These are phyloP conservation scores for Karalla daura DNA, from an alignment of 2,797 vertebrate genomes.

Conservation along the genomic window DNA sequence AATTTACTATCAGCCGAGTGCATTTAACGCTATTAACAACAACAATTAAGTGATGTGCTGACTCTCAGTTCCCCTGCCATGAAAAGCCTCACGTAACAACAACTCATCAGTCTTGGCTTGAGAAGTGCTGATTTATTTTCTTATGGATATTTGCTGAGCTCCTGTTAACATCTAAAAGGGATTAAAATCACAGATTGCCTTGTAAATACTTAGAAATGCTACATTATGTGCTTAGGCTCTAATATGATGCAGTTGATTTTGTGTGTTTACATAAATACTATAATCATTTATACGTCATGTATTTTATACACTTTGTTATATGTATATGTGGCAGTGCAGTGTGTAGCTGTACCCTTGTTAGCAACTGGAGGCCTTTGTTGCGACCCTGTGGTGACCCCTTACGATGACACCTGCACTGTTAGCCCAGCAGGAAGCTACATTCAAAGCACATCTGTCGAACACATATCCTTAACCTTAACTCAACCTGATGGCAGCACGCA, in stretches of 20 bases:
- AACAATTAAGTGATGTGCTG: conserved; percentile 31
- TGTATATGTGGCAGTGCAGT: conserved; percentile 1
- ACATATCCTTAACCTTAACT: conserved; percentile 60
- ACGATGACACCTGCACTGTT: conserved; percentile 64
- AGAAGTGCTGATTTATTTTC: not conserved
- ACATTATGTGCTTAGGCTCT: not conserved
- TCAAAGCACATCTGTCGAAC: conserved; percentile 58
- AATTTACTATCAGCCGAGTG: not conserved
- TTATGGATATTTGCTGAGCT: conserved; percentile 13
- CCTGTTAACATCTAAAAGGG: not conserved
- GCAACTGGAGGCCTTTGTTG: conserved; percentile 20
- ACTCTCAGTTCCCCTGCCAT: conserved; percentile 25
- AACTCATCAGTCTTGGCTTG: conserved; percentile 7
- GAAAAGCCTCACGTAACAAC: conserved; percentile 2
- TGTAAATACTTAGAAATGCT: not conserved
- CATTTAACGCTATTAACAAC: conserved; percentile 25
- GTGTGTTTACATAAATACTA: not conserved
- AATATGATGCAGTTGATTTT: not conserved
- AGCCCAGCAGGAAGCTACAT: conserved; percentile 53
- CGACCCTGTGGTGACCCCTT: conserved; percentile 39
- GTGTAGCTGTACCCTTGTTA: conserved; percentile 30
- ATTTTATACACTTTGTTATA: too few species aligned
- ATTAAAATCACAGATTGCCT: not conserved
- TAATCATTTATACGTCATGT: too few species aligned
- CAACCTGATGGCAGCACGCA: conserved; percentile 54